A percentile compares a stretch with the other conserved stretches of the same genome.
These are phyloP conservation scores for Silurus asotus DNA, from an alignment of 2,113 vertebrate genomes.

Conservation along the genomic window DNA sequence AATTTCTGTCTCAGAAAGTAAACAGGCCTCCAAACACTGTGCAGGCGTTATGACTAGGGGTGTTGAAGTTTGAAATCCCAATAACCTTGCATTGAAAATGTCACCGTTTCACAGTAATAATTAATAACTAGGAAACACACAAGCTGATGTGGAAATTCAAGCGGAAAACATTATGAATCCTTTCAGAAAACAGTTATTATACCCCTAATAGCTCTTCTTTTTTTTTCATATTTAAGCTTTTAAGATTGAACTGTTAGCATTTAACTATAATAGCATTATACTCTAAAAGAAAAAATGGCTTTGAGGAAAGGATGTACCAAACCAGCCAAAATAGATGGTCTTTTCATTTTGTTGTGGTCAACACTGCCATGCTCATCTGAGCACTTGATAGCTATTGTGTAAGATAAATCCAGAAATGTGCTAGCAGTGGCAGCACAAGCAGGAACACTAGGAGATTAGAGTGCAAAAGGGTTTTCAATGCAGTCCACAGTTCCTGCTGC, in stretches of 20 bases:
- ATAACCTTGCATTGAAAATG: not conserved
- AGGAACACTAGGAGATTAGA: not conserved
- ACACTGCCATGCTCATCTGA: not conserved
- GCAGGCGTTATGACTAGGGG: slow-evolving; percentile 15
- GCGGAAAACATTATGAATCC: not conserved
- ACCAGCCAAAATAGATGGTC: not conserved
- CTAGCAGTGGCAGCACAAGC: not conserved
- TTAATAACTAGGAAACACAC: not conserved
- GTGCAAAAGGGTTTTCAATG: not conserved
- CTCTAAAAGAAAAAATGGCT: not conserved
- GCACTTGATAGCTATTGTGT: not conserved
- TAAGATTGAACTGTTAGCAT: not conserved
- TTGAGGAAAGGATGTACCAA: too few relatives aligned
- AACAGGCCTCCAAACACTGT: slow-evolving; percentile 3
- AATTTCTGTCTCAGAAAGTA: slow-evolving; percentile 19
- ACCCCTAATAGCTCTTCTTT: not conserved
- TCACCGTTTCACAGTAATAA: not conserved
- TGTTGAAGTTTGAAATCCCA: not conserved
- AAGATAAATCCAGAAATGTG: not conserved
- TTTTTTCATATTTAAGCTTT: not conserved
- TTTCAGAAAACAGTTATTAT: not conserved
- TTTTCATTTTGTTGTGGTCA: not conserved
- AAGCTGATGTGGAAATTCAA: not conserved
- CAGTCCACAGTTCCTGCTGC: too few relatives aligned
- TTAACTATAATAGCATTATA: not conserved